Base-by-base conservation (phyloP, 2,888 invertebrate species). In the Lasioglossum figueresi region DNA sequence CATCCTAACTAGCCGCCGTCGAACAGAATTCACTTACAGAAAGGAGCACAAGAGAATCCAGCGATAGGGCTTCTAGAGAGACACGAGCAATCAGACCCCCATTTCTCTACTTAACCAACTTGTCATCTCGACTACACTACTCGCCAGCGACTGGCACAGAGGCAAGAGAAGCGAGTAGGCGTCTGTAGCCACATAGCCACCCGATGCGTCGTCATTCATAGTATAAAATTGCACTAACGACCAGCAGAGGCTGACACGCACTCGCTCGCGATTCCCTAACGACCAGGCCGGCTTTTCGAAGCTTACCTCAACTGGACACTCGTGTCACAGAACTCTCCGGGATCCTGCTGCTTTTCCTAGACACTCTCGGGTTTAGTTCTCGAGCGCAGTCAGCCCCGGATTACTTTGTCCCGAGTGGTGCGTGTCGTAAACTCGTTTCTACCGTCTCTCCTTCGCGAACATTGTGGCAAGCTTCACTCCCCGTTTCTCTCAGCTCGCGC, bases 151-250 rank as follows among this genome's bases (percentile, higher is more conserved):
- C 59, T 52, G 10, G 10, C 52, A 10, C 23, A 52, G 27, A 12
- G 14, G 63, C 27, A 31, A 16, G 14, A 27, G 59, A 59, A 16
- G 27, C 27, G 2, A 63, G 63, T 63, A 63, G 63, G 63, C 27
- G 63, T 27, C 63, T 63, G 16, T 63, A 2, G 16, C 63, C 63
- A 5, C 56, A 23, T 52, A 52, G 23, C 52, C 23, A 52, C 63
- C 31, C 63, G 63, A 63, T 63, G 63, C 63, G 19, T 66, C 66
- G 66, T 66, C 23, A 48, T 72, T 80, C 72, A 40, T 37, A n/a
- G 23, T 37, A 68, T 40, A 40, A 68, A 68, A 68, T 40, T 34
- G 23, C 34, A 40, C 34, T 68, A 34, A 34, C 68, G 40, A 40
- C 40, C 40, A 34, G 10, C 52, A 40, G 68, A 23, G 37, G 23